Conservation (phyloP, 1,140 invertebrate genomes). For the Ladona fulva region DNA sequence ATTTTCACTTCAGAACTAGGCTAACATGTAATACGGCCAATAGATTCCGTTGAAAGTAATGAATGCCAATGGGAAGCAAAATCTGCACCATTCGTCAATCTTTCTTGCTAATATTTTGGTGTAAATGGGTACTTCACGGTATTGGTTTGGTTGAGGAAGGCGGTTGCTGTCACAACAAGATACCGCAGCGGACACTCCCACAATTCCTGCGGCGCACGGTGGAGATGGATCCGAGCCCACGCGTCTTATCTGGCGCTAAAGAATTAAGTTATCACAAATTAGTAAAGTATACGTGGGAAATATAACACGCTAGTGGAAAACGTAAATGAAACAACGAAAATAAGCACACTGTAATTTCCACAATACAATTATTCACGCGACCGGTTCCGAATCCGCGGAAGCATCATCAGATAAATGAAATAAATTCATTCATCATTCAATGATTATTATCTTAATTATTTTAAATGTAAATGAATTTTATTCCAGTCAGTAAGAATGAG, state of each 20-base stretch:
- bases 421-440: too few relatives aligned
- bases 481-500: too few relatives aligned
- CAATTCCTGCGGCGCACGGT: not conserved
- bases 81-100: slow-evolving; percentile 41
- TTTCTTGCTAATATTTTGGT: slow-evolving; percentile 23
- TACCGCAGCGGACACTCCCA: not conserved
- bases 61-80: slow-evolving; percentile 41
- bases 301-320: too few relatives aligned
- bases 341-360: too few relatives aligned
- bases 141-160: not conserved
- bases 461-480: too few relatives aligned
- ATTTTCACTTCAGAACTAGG: not conserved
- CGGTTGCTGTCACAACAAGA: not conserved
- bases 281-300: too few relatives aligned
- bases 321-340: too few relatives aligned
- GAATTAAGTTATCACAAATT: too few relatives aligned
- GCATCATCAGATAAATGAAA: too few relatives aligned
- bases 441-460: too few relatives aligned
- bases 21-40: slow-evolving; percentile 39
- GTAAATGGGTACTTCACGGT: not conserved
- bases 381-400: too few relatives aligned
- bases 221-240: not conserved
- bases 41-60: slow-evolving; percentile 41
- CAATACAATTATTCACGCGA: too few relatives aligned
- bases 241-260: not conserved